Conservation (phyloP, 1,140 invertebrate species). For the Hypsibius dujardini region DNA sequence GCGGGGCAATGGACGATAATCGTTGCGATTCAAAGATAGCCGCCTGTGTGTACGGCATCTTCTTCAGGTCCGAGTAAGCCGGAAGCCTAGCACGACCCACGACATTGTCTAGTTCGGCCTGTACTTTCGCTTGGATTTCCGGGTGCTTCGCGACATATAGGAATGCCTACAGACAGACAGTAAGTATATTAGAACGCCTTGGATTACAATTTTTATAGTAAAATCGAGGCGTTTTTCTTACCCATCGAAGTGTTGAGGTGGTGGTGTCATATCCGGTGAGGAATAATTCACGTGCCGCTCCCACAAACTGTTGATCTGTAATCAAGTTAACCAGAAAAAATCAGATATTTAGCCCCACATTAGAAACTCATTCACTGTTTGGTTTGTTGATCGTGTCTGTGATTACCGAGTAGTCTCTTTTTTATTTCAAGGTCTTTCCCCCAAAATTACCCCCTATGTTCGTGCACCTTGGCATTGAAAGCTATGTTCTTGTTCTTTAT, state of each 20-base stretch:
- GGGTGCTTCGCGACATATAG: conserved; percentile 22
- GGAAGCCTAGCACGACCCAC: conserved; percentile 24
- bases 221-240: neutral
- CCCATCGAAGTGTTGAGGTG: conserved; percentile 28
- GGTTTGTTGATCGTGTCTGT: too few species aligned
- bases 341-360: too few species aligned
- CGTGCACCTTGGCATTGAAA: too few species aligned
- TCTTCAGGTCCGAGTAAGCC: conserved; percentile 21
- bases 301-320: conserved; percentile 4
- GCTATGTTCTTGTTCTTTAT: too few species aligned
- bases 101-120: conserved; percentile 25
- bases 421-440: too few species aligned
- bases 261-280: conserved; percentile 30
- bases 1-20: conserved; percentile 24
- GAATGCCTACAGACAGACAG: conserved; percentile 22
- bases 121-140: conserved; percentile 25
- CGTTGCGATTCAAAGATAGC: conserved; percentile 26
- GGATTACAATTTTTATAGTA: too few species aligned
- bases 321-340: too few species aligned
- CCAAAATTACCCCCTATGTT: too few species aligned
- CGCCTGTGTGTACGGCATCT: conserved; percentile 27
- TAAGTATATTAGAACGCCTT: too few species aligned
- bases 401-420: too few species aligned
- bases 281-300: conserved; percentile 11
- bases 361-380: too few species aligned